phyloP scores from a whole-genome alignment of 2,797 vertebrate genomes.

The Oophaga sylvatica region DNA sequence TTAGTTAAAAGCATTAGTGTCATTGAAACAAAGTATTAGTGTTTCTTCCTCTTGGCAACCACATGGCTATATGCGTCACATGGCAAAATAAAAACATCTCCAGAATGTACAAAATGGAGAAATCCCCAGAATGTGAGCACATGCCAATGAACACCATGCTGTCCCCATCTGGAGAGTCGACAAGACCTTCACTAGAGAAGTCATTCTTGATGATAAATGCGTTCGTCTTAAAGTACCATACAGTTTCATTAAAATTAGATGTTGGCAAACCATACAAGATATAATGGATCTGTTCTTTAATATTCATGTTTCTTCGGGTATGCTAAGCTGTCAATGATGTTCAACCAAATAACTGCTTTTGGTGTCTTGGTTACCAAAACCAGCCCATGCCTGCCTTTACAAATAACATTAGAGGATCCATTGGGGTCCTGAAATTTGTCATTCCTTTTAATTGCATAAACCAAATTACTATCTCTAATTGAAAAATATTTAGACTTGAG shows the following conservation, averaged over 20 bases:
- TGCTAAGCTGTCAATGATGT: not conserved
- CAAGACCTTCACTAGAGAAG: not conserved
- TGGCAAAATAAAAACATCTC: conserved; percentile 35
- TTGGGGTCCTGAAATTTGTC: not conserved
- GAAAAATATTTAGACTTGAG: too few relatives aligned
- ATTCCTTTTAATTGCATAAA: not conserved
- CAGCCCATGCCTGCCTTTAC: not conserved
- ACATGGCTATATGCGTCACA: conserved; percentile 38
- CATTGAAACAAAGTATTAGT: conserved; percentile 34
- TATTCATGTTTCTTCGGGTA: not conserved
- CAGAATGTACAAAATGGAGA: conserved; percentile 29
- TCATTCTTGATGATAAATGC: not conserved
- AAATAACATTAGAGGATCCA: not conserved
- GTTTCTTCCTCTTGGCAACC: conserved; percentile 31
- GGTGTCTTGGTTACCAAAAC: not conserved
- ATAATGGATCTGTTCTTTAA: not conserved
- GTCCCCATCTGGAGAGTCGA: conserved; percentile 12
- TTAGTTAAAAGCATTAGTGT: conserved; percentile 48
- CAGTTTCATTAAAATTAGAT: not conserved
- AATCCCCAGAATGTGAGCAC: conserved; percentile 29
- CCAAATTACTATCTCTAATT: not conserved
- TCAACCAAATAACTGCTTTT: not conserved
- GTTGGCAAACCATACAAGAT: not conserved
- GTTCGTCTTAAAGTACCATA: too few relatives aligned
- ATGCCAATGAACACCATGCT: not conserved